Conservation (phyloP, 2,113 vertebrate genomes). For the Prinia subflava region DNA sequence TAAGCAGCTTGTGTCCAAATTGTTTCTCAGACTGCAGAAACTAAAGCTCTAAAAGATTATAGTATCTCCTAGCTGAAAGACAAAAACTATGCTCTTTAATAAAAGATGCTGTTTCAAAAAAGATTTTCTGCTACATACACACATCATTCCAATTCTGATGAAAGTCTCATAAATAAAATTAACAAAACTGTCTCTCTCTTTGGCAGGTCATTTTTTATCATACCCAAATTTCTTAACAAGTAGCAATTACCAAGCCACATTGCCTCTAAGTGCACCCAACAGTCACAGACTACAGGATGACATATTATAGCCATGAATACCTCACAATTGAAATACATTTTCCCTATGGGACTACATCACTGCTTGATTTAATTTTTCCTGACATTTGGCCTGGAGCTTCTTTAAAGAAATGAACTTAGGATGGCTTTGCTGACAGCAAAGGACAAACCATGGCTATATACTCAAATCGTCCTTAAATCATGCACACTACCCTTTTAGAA, state of each 20-base stretch:
- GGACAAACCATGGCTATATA: conserved; percentile 30
- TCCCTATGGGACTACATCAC: conserved; percentile 46
- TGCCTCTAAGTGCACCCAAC: conserved; percentile 47
- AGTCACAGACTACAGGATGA: conserved; percentile 46
- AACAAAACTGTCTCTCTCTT: conserved; percentile 29
- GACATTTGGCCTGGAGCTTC: conserved; percentile 57
- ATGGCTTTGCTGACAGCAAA: conserved; percentile 60
- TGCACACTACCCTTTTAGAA: conserved; percentile 13
- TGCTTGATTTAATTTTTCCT: conserved; percentile 68
- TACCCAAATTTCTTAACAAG: conserved; percentile 54
- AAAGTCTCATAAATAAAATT: conserved; percentile 48
- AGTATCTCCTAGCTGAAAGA: background rate
- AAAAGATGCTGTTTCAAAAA: background rate
- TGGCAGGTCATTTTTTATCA: conserved; percentile 27
- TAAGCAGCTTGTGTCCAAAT: background rate
- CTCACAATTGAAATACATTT: conserved; percentile 64
- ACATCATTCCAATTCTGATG: background rate
- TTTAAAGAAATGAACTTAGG: conserved; percentile 63
- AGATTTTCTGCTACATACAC: background rate
- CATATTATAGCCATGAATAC: conserved; percentile 56
- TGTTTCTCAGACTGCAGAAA: background rate
- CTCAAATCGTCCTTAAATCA: conserved; percentile 40
- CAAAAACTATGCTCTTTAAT: background rate
- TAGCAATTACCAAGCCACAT: conserved; percentile 32
- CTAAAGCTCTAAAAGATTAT: background rate